Conservation (phyloP, 2,888 invertebrate genomes). For the Chymomyza procnemis region DNA sequence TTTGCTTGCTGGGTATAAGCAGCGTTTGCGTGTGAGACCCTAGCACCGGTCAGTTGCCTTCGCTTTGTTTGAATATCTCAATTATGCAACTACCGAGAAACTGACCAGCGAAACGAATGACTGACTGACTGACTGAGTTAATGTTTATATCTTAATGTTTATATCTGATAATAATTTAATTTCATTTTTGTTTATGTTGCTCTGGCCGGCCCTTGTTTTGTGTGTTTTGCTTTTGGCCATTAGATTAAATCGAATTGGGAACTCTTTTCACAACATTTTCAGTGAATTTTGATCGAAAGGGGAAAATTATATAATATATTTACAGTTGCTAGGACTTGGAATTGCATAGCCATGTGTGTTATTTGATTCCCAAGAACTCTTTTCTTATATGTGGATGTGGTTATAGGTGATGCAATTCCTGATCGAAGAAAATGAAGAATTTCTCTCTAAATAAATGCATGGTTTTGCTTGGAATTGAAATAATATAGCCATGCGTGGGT, state of each 20-base stretch:
- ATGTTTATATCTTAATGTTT: slow-evolving; percentile 34
- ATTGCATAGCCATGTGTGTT: too few species aligned
- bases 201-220: neutral
- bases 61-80: slow-evolving; percentile 9
- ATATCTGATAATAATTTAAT: slow-evolving; percentile 33
- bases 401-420: too few species aligned
- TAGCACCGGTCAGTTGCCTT: neutral
- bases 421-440: too few species aligned
- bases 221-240: neutral
- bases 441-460: too few species aligned
- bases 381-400: too few species aligned
- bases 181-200: slow-evolving; percentile 7
- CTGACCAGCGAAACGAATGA: slow-evolving; percentile 8
- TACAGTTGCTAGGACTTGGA: too few species aligned
- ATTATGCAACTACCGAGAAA: slow-evolving; percentile 37
- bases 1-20: too few species aligned
- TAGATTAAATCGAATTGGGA: neutral
- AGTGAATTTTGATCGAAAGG: too few species aligned
- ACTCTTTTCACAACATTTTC: neutral
- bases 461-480: too few species aligned
- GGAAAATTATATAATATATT: too few species aligned
- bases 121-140: neutral
- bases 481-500: too few species aligned
- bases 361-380: too few species aligned
- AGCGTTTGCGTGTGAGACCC: neutral